Evolutionary conservation across 2,113 vertebrate genomes (phyloP).

Genomic region (Ochotona curzoniae): DNA sequence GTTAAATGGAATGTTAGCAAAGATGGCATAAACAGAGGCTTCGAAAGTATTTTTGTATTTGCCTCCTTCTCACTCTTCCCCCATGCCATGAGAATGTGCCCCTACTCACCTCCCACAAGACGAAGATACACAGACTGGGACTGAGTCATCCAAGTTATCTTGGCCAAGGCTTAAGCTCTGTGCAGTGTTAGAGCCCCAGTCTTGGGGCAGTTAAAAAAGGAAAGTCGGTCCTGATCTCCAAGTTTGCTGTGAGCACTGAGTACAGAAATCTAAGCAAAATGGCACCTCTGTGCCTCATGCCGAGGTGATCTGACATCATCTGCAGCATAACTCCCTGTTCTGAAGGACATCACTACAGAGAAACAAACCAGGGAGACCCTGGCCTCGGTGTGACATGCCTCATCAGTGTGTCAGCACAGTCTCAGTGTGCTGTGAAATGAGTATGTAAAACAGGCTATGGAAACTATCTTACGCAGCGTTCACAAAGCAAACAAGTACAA

Average conservation of each 20-base stretch:
- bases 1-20: background rate
- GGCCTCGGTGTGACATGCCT: fast-evolving
- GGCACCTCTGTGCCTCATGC: background rate
- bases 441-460: background rate
- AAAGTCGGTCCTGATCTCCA: background rate
- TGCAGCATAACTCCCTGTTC: background rate
- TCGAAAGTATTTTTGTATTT: background rate
- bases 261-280: background rate
- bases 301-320: background rate
- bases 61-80: background rate
- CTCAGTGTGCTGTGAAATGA: background rate
- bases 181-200: background rate
- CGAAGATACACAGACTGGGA: background rate
- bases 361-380: background rate
- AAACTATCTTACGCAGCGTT: background rate
- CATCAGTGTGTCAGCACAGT: background rate
- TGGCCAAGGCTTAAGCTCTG: background rate
- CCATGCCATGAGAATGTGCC: background rate
- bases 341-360: background rate
- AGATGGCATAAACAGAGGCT: background rate
- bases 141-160: background rate
- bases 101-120: background rate
- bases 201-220: background rate
- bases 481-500: background rate
- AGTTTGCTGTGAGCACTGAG: background rate